Evolutionary conservation across 2,888 invertebrate genomes (phyloP).

Genomic region (Xylophagus ater): DNA sequence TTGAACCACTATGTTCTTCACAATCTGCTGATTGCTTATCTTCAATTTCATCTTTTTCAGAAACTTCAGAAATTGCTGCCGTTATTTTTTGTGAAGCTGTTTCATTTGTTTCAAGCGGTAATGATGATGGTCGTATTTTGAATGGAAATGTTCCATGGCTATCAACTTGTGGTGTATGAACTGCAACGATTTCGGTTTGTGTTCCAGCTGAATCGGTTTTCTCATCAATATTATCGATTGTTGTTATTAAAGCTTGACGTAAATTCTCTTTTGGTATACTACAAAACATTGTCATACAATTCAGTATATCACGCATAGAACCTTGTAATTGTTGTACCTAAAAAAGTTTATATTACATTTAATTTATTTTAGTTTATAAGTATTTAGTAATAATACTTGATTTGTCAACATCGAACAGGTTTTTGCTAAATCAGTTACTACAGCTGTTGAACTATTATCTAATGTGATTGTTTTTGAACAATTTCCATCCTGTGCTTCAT

Average conservation of each 20-base stretch:
- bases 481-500: constrained; percentile 26
- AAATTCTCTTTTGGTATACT: constrained; percentile 35
- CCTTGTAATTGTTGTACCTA: constrained; percentile 69
- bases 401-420: constrained; percentile 62
- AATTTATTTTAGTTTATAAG: constrained; percentile 1
- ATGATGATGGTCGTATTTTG: constrained; percentile 34
- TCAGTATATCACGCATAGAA: constrained; percentile 66
- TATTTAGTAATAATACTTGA: constrained; percentile 44
- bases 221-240: constrained; percentile 11
- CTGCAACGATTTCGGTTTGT: constrained; percentile 71
- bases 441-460: constrained; percentile 47
- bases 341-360: constrained; percentile 10
- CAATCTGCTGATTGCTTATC: not conserved
- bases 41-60: constrained; percentile 1
- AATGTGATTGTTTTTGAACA: constrained; percentile 23
- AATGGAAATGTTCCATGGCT: constrained; percentile 41
- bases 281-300: constrained; percentile 51
- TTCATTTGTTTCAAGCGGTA: constrained; percentile 28
- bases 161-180: constrained; percentile 60
- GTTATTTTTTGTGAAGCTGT: constrained; percentile 18
- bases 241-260: constrained; percentile 31
- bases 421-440: constrained; percentile 59
- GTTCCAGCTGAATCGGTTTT: constrained; percentile 43
- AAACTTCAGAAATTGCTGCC: constrained; percentile 15
- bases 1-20: too few species aligned